Percentiles rank a stretch among this genome's conserved stretches.
Evolutionary conservation across 2,797 vertebrate species (phyloP).

Genomic region (Mormyrus proboscirostris): DNA sequence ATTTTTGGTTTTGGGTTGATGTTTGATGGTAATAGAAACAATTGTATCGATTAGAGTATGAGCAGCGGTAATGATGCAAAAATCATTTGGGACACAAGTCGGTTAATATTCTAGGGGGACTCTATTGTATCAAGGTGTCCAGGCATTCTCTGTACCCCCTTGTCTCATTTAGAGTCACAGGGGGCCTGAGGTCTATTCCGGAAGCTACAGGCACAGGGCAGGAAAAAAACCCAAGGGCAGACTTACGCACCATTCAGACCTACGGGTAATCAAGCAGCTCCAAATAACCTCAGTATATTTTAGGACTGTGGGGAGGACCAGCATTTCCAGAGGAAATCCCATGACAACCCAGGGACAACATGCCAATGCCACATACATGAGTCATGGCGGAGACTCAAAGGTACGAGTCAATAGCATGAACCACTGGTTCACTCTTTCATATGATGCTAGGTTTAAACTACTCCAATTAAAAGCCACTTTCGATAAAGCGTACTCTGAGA

Average conservation of each 20-base stretch:
- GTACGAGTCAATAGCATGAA: background rate
- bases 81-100: background rate
- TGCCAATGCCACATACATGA: background rate
- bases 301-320: background rate
- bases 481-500: background rate
- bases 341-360: background rate
- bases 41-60: background rate
- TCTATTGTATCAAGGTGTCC: background rate
- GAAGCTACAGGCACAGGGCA: background rate
- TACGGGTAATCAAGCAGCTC: background rate
- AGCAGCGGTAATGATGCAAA: background rate
- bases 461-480: background rate
- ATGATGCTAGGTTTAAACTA: background rate
- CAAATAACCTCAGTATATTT: background rate
- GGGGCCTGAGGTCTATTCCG: background rate
- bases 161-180: background rate
- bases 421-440: background rate
- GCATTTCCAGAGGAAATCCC: background rate
- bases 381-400: background rate
- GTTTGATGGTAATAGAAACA: background rate
- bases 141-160: background rate
- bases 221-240: background rate
- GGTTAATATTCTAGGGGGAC: background rate
- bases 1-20: background rate
- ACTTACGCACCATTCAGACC: background rate